These are phyloP conservation scores for Rhynchotus rufescens DNA, from an alignment of 2,797 vertebrate genomes.

Conservation along the genomic window DNA sequence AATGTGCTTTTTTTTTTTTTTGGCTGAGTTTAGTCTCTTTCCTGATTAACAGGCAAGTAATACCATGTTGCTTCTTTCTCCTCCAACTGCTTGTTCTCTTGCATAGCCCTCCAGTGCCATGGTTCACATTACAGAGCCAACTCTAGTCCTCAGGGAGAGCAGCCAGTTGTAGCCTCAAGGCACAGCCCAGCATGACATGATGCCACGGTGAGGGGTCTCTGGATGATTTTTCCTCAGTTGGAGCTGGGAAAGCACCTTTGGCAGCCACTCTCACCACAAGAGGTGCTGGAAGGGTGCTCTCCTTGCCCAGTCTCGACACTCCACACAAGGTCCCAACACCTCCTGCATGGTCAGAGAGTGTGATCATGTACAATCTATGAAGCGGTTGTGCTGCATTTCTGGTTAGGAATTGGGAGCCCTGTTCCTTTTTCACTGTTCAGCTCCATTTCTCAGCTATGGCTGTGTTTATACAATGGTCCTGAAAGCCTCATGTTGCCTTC, in stretches of 20 bases:
- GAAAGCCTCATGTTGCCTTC: neutral
- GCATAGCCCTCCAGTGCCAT: neutral
- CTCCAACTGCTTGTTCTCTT: neutral
- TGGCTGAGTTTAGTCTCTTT: neutral
- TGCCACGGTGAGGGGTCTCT: neutral
- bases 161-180: neutral
- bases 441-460: neutral
- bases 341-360: neutral
- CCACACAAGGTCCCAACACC: neutral
- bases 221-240: neutral
- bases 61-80: neutral
- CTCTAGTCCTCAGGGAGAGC: neutral
- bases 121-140: rapidly evolving
- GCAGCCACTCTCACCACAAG: neutral
- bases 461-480: neutral
- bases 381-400: neutral
- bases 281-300: neutral
- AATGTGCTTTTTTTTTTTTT: rapidly evolving
- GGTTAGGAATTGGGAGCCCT: neutral
- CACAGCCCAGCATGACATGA: neutral
- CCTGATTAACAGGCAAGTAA: neutral
- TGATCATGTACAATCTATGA: neutral
- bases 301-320: neutral
- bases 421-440: neutral
- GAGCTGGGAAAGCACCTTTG: neutral